phyloP scores from a whole-genome alignment of 92 coral and sea anemone genomes.

The Hydrozoanthus gracilis region DNA sequence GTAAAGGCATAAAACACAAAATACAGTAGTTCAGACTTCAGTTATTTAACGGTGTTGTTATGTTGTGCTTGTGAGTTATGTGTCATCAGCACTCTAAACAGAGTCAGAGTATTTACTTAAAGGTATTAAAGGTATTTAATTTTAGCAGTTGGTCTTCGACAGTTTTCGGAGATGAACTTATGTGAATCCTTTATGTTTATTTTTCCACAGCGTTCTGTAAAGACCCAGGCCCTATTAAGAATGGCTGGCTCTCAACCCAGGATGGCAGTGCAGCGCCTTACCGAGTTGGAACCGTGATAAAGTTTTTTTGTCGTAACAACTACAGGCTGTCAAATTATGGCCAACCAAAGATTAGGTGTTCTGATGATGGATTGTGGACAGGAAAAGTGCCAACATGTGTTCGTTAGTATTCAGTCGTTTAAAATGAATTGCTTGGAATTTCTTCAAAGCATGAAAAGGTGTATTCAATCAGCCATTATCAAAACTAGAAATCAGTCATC shows the following conservation, averaged over 20 bases:
- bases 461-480: not conserved
- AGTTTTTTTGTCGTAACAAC: not conserved
- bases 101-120: too few relatives aligned
- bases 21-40: too few relatives aligned
- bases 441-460: too few relatives aligned
- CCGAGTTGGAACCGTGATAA: conserved; percentile 5
- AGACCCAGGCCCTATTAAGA: conserved; percentile 18
- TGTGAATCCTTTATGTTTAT: not conserved
- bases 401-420: conserved; percentile 45
- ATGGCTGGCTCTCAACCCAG: not conserved
- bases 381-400: conserved; percentile 71
- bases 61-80: too few relatives aligned
- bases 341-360: conserved; percentile 62
- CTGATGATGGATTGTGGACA: conserved; percentile 52
- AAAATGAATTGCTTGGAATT: too few relatives aligned
- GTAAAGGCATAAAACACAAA: too few relatives aligned
- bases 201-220: conserved; percentile 4
- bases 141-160: not conserved
- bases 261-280: not conserved
- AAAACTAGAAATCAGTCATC: not conserved
- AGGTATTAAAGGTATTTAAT: not conserved
- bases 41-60: too few relatives aligned
- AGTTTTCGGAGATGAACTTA: not conserved
- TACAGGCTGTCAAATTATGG: conserved; percentile 59
- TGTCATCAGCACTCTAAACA: too few relatives aligned